Evolutionary conservation across 2,888 invertebrate genomes (phyloP), one percentile per base, ranked within the genome.

Genomic region (Ametastegia equiseti): DNA sequence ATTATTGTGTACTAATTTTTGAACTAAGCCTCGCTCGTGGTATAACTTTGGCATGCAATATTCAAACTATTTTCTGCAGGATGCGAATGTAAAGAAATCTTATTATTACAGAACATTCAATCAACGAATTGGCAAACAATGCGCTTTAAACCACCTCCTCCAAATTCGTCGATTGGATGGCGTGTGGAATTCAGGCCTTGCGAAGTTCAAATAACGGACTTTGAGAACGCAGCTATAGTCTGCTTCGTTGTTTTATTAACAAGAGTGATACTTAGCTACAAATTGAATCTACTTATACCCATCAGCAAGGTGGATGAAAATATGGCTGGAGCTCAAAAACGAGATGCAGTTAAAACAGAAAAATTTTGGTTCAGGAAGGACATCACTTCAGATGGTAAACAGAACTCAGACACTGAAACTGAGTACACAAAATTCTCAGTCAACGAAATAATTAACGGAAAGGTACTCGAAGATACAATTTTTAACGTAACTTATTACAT

Each of bases 121-220:
- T 99, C 99, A 0, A 99, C 99, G 39, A 99, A 99, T 93, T 99
- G 99, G 99, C 99, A 99, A 93, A 98, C 98, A 45, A 98, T 99
- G 98, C 94, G 98, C 57, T 99, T 99, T 93, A 99, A 99, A 93
- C 99, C 99, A 42, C 99, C 99, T 63, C 98, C 98, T 33, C 97
- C 98, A 0, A 96, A 98, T 91, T 97, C 98, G 9, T 94, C 97
- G 75, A 99, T 99, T 88, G 99, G 99, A 50, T 99, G 99, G 99
- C 94, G 99, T 85, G 99, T 99, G 0, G 99, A 99, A 93, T 99
- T 99, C 93, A 95, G 99, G 39, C 99, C 99, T 60, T 99, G 99
- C 91, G 98, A 98, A 92, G 97, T 98, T 27, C 99, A 99, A 92
- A 94, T 99, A 86, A 99, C 99, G 0, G 99, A 99, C 93, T 99